Evolutionary conservation across 2,113 vertebrate species (phyloP).

Genomic region (Serinus canaria): DNA sequence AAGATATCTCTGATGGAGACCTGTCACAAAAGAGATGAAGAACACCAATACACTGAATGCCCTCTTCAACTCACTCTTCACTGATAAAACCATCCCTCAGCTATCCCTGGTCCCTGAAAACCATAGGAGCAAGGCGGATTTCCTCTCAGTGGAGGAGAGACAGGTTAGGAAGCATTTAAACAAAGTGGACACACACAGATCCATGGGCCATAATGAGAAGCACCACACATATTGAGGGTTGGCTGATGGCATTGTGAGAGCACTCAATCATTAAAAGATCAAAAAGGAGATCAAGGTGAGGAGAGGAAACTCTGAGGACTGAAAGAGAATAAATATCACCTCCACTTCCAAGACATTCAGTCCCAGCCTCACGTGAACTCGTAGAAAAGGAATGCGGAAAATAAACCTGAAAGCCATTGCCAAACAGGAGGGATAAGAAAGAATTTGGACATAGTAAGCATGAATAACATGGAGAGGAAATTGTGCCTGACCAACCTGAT

Average conservation of each 20-base stretch:
- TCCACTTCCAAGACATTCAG: background rate
- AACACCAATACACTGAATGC: background rate
- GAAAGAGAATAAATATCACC: background rate
- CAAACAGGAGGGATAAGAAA: background rate
- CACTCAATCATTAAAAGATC: background rate
- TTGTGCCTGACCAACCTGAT: background rate
- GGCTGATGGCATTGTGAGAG: background rate
- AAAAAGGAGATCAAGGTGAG: background rate
- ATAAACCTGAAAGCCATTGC: background rate
- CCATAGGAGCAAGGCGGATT: background rate
- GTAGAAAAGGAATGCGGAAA: background rate
- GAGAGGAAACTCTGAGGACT: background rate
- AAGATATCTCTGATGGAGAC: background rate
- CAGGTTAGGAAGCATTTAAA: background rate
- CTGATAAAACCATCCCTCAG: background rate
- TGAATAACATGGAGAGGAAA: background rate
- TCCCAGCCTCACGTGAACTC: background rate
- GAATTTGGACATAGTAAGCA: background rate
- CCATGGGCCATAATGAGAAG: background rate
- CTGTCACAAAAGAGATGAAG: background rate
- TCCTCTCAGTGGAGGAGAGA: background rate
- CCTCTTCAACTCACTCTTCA: background rate
- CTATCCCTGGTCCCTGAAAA: background rate
- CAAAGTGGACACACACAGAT: background rate
- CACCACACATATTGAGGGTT: background rate